These are phyloP conservation scores for Dysidea cf. avara DNA, from an alignment of 37 sponge, comb jelly and placozoan genomes.

Conservation along the genomic window DNA sequence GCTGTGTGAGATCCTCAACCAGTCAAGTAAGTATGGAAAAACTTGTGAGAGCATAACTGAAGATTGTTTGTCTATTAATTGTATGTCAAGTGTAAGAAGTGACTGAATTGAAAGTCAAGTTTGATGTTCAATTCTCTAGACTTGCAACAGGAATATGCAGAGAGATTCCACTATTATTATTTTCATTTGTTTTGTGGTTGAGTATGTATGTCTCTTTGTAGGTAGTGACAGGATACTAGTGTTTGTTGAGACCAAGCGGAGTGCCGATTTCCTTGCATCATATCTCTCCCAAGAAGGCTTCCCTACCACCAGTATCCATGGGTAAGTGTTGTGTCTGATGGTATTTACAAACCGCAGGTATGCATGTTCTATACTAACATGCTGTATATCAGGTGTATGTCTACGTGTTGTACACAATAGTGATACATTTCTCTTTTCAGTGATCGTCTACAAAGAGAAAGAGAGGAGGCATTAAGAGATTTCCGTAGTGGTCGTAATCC, in stretches of 20 bases:
- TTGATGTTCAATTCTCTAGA: too few relatives aligned
- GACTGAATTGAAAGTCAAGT: too few relatives aligned
- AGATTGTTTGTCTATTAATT: too few relatives aligned
- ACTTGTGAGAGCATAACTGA: not conserved
- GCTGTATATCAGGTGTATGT: not conserved
- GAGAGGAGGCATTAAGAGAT: conserved; percentile 90
- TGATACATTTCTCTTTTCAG: conserved; percentile 18
- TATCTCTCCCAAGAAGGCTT: conserved; percentile 85
- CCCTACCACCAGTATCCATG: conserved; percentile 94
- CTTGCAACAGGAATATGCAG: too few relatives aligned
- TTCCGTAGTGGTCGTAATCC: conserved; percentile 81
- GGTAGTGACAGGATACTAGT: conserved; percentile 75
- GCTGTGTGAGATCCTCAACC: conserved; percentile 75
- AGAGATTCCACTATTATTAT: too few relatives aligned
- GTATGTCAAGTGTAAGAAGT: conserved; percentile 1
- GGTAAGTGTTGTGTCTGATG: conserved; percentile 34
- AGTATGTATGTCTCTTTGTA: not conserved
- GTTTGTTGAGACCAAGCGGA: conserved; percentile 94
- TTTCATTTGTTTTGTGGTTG: not conserved
- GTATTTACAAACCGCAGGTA: not conserved
- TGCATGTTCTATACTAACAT: not conserved
- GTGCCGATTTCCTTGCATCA: conserved; percentile 89
- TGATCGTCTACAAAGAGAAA: conserved; percentile 89
- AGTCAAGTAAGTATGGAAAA: conserved; percentile 31
- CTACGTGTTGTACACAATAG: not conserved